phyloP scores from a whole-genome alignment of 2,888 invertebrate species.

The Orthosia gracilis region DNA sequence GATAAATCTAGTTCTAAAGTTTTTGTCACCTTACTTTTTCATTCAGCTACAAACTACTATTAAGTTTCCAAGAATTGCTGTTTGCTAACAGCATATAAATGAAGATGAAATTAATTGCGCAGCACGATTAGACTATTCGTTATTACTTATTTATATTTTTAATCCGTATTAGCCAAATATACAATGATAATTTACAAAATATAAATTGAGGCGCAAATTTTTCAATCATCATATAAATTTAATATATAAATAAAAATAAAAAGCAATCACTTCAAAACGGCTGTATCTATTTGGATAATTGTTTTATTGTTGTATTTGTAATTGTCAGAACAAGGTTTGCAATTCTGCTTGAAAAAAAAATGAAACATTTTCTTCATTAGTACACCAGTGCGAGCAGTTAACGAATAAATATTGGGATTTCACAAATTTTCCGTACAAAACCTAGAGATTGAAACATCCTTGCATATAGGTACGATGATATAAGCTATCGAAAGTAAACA shows the following conservation, averaged over 20 bases:
- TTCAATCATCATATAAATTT: not conserved
- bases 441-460: not conserved
- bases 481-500: not conserved
- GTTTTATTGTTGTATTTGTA: no score
- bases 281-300: no score
- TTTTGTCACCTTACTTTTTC: constrained; percentile 10
- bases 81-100: constrained; percentile 15
- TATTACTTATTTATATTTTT: not conserved
- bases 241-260: no score
- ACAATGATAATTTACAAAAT: no score
- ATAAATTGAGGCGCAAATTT: not conserved
- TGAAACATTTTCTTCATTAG: no score
- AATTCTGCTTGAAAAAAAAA: no score
- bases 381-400: no score
- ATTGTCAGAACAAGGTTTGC: no score
- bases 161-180: not conserved
- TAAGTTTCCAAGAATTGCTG: constrained; percentile 11
- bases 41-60: constrained; percentile 13
- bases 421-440: no score
- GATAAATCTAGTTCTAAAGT: constrained; percentile 9
- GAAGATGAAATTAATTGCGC: constrained; percentile 3
- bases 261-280: no score
- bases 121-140: not conserved
- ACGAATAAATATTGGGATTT: no score
- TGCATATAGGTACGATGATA: not conserved